Evolutionary conservation across 2,888 invertebrate species (phyloP), one percentile per base, ranked within the genome.

Genomic region (Ypsolopha sequella): DNA sequence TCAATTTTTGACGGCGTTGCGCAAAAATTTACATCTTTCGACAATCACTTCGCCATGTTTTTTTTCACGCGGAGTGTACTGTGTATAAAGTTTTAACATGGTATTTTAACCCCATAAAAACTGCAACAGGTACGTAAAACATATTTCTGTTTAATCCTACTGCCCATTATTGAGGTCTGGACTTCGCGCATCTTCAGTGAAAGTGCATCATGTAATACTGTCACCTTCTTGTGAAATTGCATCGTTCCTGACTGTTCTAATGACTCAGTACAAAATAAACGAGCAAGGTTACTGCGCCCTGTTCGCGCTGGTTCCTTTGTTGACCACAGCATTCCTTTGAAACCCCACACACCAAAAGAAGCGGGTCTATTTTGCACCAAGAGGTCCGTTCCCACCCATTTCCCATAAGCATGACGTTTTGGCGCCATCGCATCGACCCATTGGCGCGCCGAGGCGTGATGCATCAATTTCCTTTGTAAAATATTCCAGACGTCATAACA

Each of bases 61-160:
- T 91, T 89, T 89, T 90, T 89, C 88, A 88, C 89, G 89, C 90
- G 91, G 91, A 91, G 90, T 91, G 84, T 81, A 76, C 24, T 81
- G 80, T 82, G 74, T 80, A 71, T 76, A 75, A 71, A 74, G 63
- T 61, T 73, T 67, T 79, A 78, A 70, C 76, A 85, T 85, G 85
- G 69, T 76, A 75, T 68, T 79, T 75, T 82, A 75, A 78, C 78
- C 80, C 80, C 80, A 69, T 72, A 71, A 71, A 74, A 68, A 80
- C 68, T 74, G 65, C 64, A 73, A 76, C 76, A 76, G 81, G 86
- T 87, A 68, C 85, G 87, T 55, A 55, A 58, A 64, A 62, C 62
- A 66, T 60, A 55, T 66, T 59, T 57, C 46, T 52, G 59, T 66
- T 63, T 55, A 64, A 64, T 64, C 62, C 56, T 62, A 62, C 45